Base-by-base conservation (phyloP, 1,140 invertebrate species). In the Charaxes varanes region DNA sequence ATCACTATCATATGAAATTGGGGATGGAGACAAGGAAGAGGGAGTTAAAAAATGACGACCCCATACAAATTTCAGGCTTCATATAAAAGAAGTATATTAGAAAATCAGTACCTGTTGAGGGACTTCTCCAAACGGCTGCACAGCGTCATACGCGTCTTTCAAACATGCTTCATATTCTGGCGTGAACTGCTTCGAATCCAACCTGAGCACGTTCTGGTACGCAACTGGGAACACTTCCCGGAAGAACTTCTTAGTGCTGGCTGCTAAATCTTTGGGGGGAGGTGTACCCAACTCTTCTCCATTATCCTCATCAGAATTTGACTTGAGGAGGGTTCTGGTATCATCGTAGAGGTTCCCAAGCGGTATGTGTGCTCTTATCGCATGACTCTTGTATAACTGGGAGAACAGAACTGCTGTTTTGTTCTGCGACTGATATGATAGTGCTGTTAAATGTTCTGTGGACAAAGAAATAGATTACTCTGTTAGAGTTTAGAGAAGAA, bases 91-190 rank as follows among this genome's bases (percentile, higher is more conserved):
- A 27, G 10, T 33, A n/a, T 7, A 34, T 27, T 36, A 15, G 16
- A 36, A 33, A 14, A 28, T n/a, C 28, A 69, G 53, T 22, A 96
- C 86, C 57, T 91, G 88, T 26, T 89, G 87, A 0, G 94, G 94
- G 24, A 92, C 88, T 24, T 92, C 90, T 11, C 92, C 92, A 69
- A 96, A 97, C 0, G 94, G 94, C 50, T 90, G 87, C 0, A 96
- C 89, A 5, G 90, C 88, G 4, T 90, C 86, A 42, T 90, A 90
- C n/a, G 90, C 88, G 16, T 89, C 87, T 62, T 89, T 87, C 45
- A 97, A 69, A 55, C 94, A 97, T 16, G 86, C 86, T 36, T 91
- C 90, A 63, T 94, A 95, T 26, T 92, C 90, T 2, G 88, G 84
- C 3, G 90, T 91, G 61, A 95, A 91, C 26, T 85, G 69, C 42